Evolutionary conservation across 37 sponge, comb jelly and placozoan genomes (phyloP).

Genomic region (Hexactinellida sp.): DNA sequence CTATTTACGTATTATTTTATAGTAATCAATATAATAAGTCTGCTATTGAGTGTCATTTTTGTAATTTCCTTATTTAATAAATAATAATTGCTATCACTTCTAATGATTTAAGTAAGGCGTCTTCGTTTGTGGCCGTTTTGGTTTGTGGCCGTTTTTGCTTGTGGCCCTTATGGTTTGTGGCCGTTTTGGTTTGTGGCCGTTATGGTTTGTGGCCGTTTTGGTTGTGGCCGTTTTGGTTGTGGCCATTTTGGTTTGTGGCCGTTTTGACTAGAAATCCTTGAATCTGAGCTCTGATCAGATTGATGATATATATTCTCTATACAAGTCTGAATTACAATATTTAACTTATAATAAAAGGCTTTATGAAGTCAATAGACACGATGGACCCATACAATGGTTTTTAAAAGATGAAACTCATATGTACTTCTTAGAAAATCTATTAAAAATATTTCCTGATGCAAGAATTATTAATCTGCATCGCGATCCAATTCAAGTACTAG

Average conservation of each 20-base stretch:
- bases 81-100: neutral
- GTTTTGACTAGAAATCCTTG: constrained; percentile 16
- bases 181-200: too few species aligned
- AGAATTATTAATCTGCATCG: neutral
- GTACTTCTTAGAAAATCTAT: constrained; percentile 10
- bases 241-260: too few species aligned
- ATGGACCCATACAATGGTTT: neutral
- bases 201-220: neutral
- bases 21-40: constrained; percentile 16
- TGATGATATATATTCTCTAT: neutral
- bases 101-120: neutral
- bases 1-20: constrained; percentile 18
- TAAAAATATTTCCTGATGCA: neutral
- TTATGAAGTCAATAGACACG: neutral
- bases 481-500: constrained; percentile 3
- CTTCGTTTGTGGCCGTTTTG: too few species aligned
- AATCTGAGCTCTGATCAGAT: neutral
- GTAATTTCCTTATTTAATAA: constrained; percentile 4
- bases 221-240: neutral
- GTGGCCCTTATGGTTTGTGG: too few species aligned
- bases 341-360: neutral
- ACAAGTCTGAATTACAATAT: neutral
- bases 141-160: too few species aligned
- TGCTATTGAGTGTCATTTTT: constrained; percentile 6
- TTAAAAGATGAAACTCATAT: constrained; percentile 4